phyloP scores from a whole-genome alignment of 2,797 vertebrate genomes.

The Lagorchestes hirsutus region DNA sequence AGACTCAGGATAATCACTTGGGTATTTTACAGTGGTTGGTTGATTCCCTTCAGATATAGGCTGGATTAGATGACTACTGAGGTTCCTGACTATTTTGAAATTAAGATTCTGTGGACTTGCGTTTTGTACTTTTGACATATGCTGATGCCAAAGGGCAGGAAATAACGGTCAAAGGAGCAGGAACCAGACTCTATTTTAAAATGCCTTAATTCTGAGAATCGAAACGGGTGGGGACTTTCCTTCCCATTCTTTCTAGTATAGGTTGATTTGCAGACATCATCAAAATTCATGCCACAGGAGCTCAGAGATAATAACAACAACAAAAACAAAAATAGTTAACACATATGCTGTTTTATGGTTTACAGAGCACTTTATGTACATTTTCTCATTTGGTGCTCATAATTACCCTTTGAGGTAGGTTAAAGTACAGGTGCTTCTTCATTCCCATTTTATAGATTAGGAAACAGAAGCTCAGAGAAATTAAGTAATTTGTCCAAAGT shows the following conservation, averaged over 20 bases:
- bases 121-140: constrained; percentile 29
- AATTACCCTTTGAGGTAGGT: neutral
- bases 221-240: neutral
- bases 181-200: constrained; percentile 36
- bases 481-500: neutral
- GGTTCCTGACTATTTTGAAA: neutral
- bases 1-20: neutral
- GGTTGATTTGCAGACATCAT: neutral
- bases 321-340: neutral
- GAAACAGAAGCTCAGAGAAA: neutral
- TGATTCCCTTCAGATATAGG: neutral
- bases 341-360: neutral
- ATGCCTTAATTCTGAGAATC: constrained; percentile 25
- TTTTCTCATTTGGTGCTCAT: neutral
- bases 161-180: constrained; percentile 20
- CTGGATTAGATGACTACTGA: neutral
- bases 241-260: neutral
- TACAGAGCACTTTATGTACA: neutral
- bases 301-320: neutral
- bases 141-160: constrained; percentile 36
- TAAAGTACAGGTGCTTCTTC: neutral
- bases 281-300: constrained; percentile 26
- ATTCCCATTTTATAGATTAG: neutral
- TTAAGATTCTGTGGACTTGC: neutral
- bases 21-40: neutral